These are phyloP conservation scores for Rousettus madagascariensis DNA, from an alignment of 2,797 vertebrate species.

Conservation along the genomic window DNA sequence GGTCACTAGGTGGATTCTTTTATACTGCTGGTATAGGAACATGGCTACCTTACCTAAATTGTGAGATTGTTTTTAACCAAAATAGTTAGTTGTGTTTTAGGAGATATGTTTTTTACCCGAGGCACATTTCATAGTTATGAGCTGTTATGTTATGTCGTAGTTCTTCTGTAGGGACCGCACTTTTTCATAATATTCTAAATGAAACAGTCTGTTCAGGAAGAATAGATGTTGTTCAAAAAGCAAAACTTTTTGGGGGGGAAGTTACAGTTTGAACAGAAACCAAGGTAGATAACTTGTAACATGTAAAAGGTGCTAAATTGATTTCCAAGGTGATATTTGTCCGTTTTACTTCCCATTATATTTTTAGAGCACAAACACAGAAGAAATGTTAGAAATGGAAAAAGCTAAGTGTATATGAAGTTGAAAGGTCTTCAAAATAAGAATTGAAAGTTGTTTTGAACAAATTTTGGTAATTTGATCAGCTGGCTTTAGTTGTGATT, in stretches of 20 bases:
- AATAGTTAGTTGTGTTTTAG: neutral
- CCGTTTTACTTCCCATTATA: neutral
- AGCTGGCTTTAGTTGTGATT: neutral
- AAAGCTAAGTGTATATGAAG: neutral
- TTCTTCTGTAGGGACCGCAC: neutral
- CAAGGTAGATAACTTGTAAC: neutral
- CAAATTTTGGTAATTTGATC: neutral
- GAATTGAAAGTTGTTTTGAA: neutral
- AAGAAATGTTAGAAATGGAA: neutral
- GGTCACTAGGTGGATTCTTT: neutral
- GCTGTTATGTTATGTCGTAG: neutral
- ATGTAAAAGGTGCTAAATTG: neutral
- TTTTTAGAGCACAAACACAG: neutral
- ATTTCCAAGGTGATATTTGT: neutral
- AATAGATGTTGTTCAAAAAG: neutral
- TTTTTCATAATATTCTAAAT: neutral
- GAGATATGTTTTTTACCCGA: neutral
- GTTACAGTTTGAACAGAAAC: conserved; percentile 8
- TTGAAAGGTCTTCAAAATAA: neutral
- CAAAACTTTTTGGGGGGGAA: neutral
- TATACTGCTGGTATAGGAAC: neutral
- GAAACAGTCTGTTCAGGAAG: neutral
- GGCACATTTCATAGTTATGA: neutral
- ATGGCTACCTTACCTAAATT: neutral
- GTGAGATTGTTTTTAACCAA: neutral